phyloP scores from a whole-genome alignment of 2,797 vertebrate genomes.

The Acanthiza pusilla region DNA sequence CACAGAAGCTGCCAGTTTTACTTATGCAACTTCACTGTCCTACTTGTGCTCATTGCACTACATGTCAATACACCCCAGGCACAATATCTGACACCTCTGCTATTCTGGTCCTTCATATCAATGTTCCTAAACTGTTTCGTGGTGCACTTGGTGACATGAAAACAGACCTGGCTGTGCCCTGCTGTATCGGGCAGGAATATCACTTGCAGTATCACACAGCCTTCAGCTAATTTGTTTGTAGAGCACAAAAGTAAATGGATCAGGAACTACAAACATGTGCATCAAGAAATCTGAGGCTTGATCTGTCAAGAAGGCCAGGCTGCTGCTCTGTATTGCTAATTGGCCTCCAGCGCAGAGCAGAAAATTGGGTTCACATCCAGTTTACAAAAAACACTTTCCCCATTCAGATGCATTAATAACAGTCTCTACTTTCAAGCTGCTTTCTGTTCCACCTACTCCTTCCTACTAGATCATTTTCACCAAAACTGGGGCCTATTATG shows the following conservation, averaged over 20 bases:
- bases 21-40: not conserved
- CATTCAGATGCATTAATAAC: slow-evolving; percentile 10
- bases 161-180: not conserved
- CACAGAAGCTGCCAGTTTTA: not conserved
- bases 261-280: not conserved
- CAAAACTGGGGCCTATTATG: not conserved
- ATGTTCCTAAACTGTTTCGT: not conserved
- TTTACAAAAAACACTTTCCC: not conserved
- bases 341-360: not conserved
- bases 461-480: slow-evolving; percentile 24
- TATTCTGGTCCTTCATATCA: not conserved
- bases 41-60: not conserved
- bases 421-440: not conserved
- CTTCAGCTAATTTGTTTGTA: not conserved
- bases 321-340: not conserved
- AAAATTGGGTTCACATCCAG: not conserved
- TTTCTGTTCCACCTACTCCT: slow-evolving; percentile 49
- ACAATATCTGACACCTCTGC: not conserved
- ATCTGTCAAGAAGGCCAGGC: not conserved
- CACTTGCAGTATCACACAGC: not conserved
- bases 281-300: not conserved
- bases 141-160: not conserved
- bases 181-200: not conserved
- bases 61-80: not conserved
- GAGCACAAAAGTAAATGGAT: not conserved